Evolutionary conservation across 2,888 invertebrate genomes (phyloP), one percentile per base, ranked within the genome.

Genomic region (Lasioglossum zephyrum): DNA sequence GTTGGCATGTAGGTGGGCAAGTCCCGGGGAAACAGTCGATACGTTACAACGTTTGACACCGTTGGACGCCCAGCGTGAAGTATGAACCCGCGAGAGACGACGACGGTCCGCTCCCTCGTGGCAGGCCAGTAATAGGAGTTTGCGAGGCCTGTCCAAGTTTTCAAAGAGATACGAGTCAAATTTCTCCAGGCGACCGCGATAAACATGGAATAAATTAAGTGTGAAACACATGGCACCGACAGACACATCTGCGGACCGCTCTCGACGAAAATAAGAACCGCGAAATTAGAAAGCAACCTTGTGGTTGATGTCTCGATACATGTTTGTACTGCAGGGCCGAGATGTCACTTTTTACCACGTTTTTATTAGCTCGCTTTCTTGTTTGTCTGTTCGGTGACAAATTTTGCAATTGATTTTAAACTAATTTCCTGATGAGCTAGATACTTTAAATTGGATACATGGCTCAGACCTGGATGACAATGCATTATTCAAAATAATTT

Each of bases 21-120:
- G 63, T 63, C 89, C 90, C 8, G 87, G 77, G 90, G 53, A 53
- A 92, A 90, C 92, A 93, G 92, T 94, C 93, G 92, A 94, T 93
- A 93, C 93, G 93, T 94, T 92, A 94, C 90, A 91, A 85, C 91
- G 91, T 88, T 89, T 93, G 94, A 94, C 94, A 93, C 85, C 79
- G 89, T 63, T 87, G 91, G 91, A 90, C 87, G 87, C 80, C 63
- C 76, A 81, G 86, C 83, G 90, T 89, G 89, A 90, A 89, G 89
- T 87, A 90, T 89, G 89, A 89, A 89, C 91, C 89, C 87, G 84
- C 84, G 86, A 87, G 89, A 87, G 90, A 91, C 31, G 53, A 53
- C 91, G 89, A 89, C 90, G 90, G 86, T 86, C 82, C 77, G 78
- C 76, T 92, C 92, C 91, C 93, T 84, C 76, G 91, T 89, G 93